These are phyloP conservation scores for Dendrocincla tyrannina DNA, from an alignment of 2,797 vertebrate genomes.

Conservation along the genomic window DNA sequence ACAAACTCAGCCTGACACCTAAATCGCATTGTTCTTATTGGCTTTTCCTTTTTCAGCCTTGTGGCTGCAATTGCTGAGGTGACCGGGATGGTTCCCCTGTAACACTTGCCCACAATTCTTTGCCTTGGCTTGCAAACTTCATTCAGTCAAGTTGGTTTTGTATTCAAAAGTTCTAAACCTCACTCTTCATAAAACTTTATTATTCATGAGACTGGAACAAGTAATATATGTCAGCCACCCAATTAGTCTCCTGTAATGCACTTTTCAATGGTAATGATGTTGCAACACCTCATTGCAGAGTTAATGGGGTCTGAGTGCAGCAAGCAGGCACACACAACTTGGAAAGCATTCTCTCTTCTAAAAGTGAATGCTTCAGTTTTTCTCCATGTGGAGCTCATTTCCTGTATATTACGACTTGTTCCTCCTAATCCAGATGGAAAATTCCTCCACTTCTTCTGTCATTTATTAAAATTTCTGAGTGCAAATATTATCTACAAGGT, in stretches of 20 bases:
- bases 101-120: not conserved
- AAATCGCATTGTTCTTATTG: not conserved
- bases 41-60: not conserved
- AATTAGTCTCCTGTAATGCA: conserved; percentile 45
- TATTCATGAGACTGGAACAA: conserved; percentile 15
- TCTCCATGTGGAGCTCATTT: conserved; percentile 8
- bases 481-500: not conserved
- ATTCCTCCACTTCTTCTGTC: not conserved
- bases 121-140: not conserved
- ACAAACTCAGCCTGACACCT: not conserved
- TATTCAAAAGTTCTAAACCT: not conserved
- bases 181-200: not conserved
- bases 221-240: conserved; percentile 19
- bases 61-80: not conserved
- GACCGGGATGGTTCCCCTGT: not conserved
- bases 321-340: not conserved
- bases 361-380: conserved; percentile 40
- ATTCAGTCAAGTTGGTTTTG: not conserved
- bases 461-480: not conserved
- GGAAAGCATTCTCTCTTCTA: not conserved
- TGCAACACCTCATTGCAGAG: conserved; percentile 61
- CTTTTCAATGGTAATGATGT: conserved; percentile 17
- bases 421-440: not conserved
- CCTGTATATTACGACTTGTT: not conserved
- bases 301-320: conserved; percentile 48